Percentiles rank a stretch among this genome's conserved stretches.
These are phyloP conservation scores for Pogonomyrmex californicus DNA, from an alignment of 1,140 invertebrate genomes.

Conservation along the genomic window DNA sequence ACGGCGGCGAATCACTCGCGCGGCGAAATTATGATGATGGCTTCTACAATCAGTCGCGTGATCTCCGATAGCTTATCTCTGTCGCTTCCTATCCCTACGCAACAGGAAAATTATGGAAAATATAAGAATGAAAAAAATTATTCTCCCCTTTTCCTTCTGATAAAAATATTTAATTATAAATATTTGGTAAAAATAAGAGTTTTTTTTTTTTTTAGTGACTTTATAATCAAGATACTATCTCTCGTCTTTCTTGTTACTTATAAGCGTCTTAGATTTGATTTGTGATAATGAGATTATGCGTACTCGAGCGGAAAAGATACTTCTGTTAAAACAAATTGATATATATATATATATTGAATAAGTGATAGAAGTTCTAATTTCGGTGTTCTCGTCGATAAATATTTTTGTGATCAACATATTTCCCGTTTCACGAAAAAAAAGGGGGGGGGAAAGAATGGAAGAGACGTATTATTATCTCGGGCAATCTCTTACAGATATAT, in stretches of 20 bases:
- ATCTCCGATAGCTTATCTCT: conserved; percentile 36
- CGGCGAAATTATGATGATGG: neutral
- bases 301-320: neutral
- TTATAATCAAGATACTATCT: neutral
- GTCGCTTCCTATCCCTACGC: neutral
- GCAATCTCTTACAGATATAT: neutral
- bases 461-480: neutral
- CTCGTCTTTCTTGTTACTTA: neutral
- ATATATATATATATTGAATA: neutral
- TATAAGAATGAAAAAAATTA: neutral
- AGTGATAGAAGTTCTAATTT: neutral
- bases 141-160: neutral
- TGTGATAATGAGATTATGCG: neutral
- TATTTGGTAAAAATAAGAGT: too few relatives aligned
- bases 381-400: conserved; percentile 1
- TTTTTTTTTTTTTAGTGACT: too few relatives aligned
- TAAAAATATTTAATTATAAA: neutral
- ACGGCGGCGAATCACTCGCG: neutral
- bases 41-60: neutral
- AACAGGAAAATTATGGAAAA: conserved; percentile 4
- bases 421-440: neutral
- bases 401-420: neutral
- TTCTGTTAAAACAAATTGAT: conserved; percentile 19
- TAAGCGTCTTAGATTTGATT: neutral
- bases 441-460: too few relatives aligned